Conservation (phyloP, 2,888 invertebrate genomes). For the Tenodera sinensis region DNA sequence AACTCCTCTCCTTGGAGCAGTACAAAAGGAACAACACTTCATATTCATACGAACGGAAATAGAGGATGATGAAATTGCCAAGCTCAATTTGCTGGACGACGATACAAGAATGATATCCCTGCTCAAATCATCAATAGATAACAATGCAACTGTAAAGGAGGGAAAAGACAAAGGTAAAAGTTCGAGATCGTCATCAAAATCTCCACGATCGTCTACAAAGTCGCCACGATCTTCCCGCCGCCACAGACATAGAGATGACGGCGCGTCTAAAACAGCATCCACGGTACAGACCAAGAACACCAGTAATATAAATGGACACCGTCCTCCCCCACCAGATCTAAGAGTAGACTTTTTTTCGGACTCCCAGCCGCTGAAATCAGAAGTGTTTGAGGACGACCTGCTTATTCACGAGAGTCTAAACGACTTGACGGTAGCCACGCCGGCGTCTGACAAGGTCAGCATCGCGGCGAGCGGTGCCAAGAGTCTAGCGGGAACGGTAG, state of each 20-base stretch:
- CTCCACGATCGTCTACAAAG: conserved; percentile 17
- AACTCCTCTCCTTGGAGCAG: conserved; percentile 43
- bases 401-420: not conserved
- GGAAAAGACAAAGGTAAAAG: not conserved
- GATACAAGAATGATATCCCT: not conserved
- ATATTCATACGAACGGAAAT: conserved; percentile 48
- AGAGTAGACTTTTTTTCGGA: conserved; percentile 61
- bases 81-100: not conserved
- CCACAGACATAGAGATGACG: conserved; percentile 20
- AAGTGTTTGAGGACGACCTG: not conserved
- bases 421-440: conserved; percentile 36
- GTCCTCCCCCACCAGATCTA: conserved; percentile 58
- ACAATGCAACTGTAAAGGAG: not conserved
- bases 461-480: not conserved
- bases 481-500: not conserved
- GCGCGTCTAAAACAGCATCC: conserved; percentile 5
- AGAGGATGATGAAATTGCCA: conserved; percentile 36
- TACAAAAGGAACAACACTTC: conserved; percentile 27
- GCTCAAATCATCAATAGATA: conserved; percentile 7
- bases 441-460: not conserved
- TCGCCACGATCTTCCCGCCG: conserved; percentile 29
- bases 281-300: conserved; percentile 17
- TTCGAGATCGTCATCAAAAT: not conserved
- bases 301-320: conserved; percentile 4
- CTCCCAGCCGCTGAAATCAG: conserved; percentile 34